These are phyloP conservation scores for Sylvia atricapilla DNA, from an alignment of 2,113 vertebrate genomes.

Conservation along the genomic window DNA sequence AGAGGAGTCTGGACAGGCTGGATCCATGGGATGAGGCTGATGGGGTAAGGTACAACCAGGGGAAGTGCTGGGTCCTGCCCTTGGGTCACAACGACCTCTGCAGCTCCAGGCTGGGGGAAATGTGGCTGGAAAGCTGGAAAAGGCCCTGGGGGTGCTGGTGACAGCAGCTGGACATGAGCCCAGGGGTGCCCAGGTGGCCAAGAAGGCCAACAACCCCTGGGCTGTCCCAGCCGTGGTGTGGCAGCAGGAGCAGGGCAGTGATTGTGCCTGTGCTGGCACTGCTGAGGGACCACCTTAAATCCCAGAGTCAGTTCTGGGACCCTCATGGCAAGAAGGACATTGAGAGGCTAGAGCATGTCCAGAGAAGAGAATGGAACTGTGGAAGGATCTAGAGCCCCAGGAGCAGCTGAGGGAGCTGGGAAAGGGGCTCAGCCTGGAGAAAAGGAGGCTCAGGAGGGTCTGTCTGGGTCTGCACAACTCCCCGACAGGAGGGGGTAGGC, in stretches of 20 bases:
- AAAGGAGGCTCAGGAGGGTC: background rate
- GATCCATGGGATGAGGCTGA: background rate
- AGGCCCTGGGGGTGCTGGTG: background rate
- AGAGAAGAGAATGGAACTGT: rapidly evolving
- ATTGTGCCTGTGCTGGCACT: background rate
- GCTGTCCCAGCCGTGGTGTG: background rate
- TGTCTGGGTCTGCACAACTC: background rate
- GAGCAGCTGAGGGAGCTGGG: background rate
- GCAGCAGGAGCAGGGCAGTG: background rate
- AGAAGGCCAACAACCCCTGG: background rate
- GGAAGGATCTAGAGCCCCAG: background rate
- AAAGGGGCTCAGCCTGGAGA: background rate
- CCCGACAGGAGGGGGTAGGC: background rate
- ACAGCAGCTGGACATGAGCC: background rate
- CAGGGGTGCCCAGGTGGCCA: background rate
- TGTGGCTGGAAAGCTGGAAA: background rate
- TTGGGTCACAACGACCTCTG: background rate
- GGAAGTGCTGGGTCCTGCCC: background rate
- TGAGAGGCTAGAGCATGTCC: background rate
- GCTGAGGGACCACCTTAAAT: background rate
- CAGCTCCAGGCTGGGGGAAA: background rate
- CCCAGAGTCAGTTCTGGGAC: background rate
- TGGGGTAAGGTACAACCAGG: background rate
- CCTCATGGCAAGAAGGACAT: too few species aligned
- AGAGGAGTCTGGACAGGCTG: background rate